Evolutionary conservation across 2,797 vertebrate species (phyloP).

Genomic region (Amazonetta brasiliensis): DNA sequence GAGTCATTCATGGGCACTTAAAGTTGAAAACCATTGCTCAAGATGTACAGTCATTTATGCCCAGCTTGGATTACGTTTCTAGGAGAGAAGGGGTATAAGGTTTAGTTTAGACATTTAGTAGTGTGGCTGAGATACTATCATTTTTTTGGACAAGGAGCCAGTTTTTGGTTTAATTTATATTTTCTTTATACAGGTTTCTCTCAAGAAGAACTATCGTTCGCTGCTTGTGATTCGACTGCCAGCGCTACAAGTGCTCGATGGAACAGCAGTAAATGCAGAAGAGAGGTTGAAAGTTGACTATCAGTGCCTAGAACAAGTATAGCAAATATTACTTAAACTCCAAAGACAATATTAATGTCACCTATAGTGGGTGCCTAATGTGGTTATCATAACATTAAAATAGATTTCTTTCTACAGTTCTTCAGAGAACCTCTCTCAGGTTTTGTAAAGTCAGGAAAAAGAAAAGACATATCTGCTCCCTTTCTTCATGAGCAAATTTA

Average conservation of each 20-base stretch:
- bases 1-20: background rate
- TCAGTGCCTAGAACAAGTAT: conserved; percentile 81
- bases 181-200: conserved; percentile 79
- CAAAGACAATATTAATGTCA: background rate
- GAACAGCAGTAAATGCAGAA: conserved; percentile 80
- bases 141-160: background rate
- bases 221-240: conserved; percentile 81
- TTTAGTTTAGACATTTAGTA: background rate
- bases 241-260: conserved; percentile 87
- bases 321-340: background rate
- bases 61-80: background rate
- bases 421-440: background rate
- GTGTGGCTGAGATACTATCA: background rate
- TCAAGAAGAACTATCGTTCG: conserved; percentile 81
- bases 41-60: background rate
- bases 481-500: background rate
- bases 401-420: background rate
- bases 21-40: background rate
- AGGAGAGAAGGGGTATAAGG: background rate
- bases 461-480: background rate
- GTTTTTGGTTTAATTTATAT: background rate
- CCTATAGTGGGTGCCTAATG: background rate
- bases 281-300: conserved; percentile 85
- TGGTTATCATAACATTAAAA: background rate
- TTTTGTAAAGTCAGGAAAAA: background rate